Evolutionary conservation across 2,797 vertebrate genomes (phyloP), one percentile per base, ranked within the genome.

Genomic region (Nannoperca australis): DNA sequence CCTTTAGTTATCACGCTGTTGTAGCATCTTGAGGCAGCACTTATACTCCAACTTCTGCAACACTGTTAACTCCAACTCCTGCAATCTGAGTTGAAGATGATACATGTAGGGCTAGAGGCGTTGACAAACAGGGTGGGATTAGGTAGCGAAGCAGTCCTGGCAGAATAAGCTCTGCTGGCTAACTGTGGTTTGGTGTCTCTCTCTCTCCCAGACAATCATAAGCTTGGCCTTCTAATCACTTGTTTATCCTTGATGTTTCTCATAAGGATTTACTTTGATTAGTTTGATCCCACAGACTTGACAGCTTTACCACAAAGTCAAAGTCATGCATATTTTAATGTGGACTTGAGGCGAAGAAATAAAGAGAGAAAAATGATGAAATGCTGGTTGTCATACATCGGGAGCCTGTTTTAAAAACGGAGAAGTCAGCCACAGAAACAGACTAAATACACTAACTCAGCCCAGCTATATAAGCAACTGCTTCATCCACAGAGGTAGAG

Each of bases 221-320:
- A 83, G 80, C 60, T 77, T 76, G 78, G 78, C 70, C 77, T 73
- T 85, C 51, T 82, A 85, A 91, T 87, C 76, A 79, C 78, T 90
- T 83, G 82, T 84, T 89, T 85, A 82, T 89, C 72, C 79, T 84
- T 67, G 20, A 82, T 85, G 86, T 84, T 90, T 85, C 72, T 85
- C 76, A 30, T 75, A 71, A 72, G 82, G 82, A 82, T 85, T 93
- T 86, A 73, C 73, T 89, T 91, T 91, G 86, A 89, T 91, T 87
- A 81, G 85, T 87, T 82, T 82, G 79, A 91, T 89, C 79, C 73
- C 66, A 45, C 61, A 44, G 68, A 82, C 76, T 81, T 89, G 87
- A 89, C 88, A 88, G 85, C 82, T 91, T 75, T 80, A 87, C 81
- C 73, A 73, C 84, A 88, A 83, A 90, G 73, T 89, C 73, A 76